Percentiles rank a stretch among this genome's conserved stretches.
Conservation (phyloP, 2,113 vertebrate species). For the Spermophilus dauricus region DNA sequence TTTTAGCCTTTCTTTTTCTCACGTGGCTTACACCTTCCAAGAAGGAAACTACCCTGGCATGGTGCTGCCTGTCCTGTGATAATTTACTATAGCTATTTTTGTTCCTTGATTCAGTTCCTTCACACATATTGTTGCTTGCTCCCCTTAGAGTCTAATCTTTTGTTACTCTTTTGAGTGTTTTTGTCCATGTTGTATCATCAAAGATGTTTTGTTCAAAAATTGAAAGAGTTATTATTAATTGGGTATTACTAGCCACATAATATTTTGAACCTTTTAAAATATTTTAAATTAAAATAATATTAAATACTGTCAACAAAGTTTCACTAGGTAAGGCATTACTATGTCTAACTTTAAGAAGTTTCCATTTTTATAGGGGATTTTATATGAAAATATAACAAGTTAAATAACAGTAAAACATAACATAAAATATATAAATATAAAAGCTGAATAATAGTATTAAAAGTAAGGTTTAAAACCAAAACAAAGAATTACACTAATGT, state of each 20-base stretch:
- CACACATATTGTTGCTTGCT: background rate
- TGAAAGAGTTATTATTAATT: background rate
- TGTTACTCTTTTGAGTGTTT: background rate
- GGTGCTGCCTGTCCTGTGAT: too few species aligned
- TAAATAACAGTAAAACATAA: background rate
- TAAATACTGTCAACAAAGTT: background rate
- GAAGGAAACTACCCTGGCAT: too few species aligned
- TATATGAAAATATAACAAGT: slow-evolving; percentile 32
- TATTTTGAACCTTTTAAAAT: background rate
- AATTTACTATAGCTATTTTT: background rate
- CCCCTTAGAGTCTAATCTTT: background rate
- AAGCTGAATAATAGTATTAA: background rate
- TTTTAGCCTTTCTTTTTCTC: too few species aligned
- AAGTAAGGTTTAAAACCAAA: background rate
- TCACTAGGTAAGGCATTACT: too few species aligned
- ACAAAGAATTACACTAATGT: background rate
- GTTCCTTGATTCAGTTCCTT: background rate
- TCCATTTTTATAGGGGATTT: background rate
- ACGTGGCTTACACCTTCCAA: too few species aligned
- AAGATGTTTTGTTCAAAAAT: background rate
- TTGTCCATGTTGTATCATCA: background rate
- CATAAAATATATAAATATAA: background rate
- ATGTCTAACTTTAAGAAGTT: background rate
- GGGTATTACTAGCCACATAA: background rate
- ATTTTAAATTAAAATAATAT: background rate